These are phyloP conservation scores for Agriopis aurantiaria DNA, from an alignment of 2,888 invertebrate species.

Conservation along the genomic window DNA sequence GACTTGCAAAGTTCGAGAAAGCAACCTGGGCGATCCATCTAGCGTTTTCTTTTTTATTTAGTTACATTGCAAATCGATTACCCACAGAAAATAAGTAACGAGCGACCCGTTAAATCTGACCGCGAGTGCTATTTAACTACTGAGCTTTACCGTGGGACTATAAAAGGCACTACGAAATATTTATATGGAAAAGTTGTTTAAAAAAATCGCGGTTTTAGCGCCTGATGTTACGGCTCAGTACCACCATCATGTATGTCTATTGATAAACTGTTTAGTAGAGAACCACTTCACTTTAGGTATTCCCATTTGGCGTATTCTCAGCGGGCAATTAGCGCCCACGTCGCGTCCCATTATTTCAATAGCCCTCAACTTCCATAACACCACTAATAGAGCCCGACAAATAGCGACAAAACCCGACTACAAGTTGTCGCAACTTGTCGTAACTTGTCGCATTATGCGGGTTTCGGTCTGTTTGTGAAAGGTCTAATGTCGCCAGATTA, in stretches of 20 bases:
- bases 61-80: too few species aligned
- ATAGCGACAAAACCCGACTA: slow-evolving; percentile 51
- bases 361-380: slow-evolving; percentile 34
- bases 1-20: not conserved
- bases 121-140: too few species aligned
- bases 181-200: too few species aligned
- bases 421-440: slow-evolving; percentile 54
- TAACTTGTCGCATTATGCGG: slow-evolving; percentile 65
- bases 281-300: not conserved
- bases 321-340: slow-evolving; percentile 32
- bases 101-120: too few species aligned
- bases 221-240: not conserved
- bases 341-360: slow-evolving; percentile 35
- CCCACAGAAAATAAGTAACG: too few species aligned
- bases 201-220: too few species aligned
- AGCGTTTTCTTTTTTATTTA: not conserved
- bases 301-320: not conserved
- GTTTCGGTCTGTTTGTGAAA: slow-evolving; percentile 58
- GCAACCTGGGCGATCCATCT: not conserved
- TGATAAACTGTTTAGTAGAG: not conserved
- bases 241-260: not conserved
- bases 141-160: too few species aligned
- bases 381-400: slow-evolving; percentile 47
- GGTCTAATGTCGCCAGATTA: slow-evolving; percentile 51
- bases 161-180: too few species aligned